Evolutionary conservation across 2,888 invertebrate species (phyloP), one percentile per base, ranked within the genome.

Genomic region (Sphaerophoria rueppellii): DNA sequence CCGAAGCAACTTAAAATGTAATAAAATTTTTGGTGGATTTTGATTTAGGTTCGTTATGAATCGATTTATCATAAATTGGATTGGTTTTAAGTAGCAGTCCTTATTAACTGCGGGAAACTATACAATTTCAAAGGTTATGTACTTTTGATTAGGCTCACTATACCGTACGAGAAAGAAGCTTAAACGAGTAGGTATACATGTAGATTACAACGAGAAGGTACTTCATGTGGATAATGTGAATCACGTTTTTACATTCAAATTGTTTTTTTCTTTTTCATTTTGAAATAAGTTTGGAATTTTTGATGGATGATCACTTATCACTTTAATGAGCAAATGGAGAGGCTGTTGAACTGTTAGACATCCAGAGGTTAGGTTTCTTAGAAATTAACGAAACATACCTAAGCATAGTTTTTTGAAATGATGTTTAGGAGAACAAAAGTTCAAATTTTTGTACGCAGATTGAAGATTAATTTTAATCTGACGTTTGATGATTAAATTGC

Each of bases 1-100:
- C 6, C 24, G 24, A 24, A 40, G 43, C 43, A 43, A 43, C 16
- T 60, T 60, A 43, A 60, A 60, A 43, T 40, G 40, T 60, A 60
- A 60, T 60, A 24, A 40, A 43, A 16, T 24, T 24, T 24, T 24
- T 24, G 24, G 24, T 24, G 9, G 9, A 43, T 4, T 12, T 60
- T 12, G 40, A 60, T 40, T 43, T 43, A 9, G 43, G 43, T 60
- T 60, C 43, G 43, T 60, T 60, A 60, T 60, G 60, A 60, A 60
- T 43, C 43, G 60, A 60, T 60, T 60, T 43, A 60, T 60, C 60
- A 60, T 14, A n/a, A 16, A 55, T 35, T 35, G 6, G 9, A n/a
- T n/a, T 32, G 40, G 5, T 32, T 35, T 14, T 40, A 40, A 16
- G 60, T 12, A 60, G 60, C 60, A 43, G 40, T 40, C 60, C 24